A percentile compares a stretch with the other conserved stretches of the same genome.
These are phyloP conservation scores for Podilymbus podiceps DNA, from an alignment of 2,113 vertebrate genomes.

Conservation along the genomic window DNA sequence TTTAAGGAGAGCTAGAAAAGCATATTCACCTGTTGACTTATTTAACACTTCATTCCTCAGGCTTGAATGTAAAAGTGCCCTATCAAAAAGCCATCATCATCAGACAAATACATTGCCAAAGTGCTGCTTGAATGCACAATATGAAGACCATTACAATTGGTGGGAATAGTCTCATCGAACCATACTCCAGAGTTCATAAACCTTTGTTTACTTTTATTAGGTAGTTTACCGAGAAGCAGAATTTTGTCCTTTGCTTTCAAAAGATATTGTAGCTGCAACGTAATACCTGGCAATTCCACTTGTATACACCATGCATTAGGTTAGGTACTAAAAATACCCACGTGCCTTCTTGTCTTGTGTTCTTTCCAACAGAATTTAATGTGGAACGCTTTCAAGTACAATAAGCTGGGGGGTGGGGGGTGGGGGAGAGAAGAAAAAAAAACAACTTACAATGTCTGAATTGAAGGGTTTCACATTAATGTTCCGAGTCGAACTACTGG, in stretches of 20 bases:
- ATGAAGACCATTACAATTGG: not conserved
- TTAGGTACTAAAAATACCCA: not conserved
- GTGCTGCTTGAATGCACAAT: not conserved
- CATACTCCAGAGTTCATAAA: not conserved
- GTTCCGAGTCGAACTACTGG: conserved; percentile 88
- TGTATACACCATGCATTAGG: not conserved
- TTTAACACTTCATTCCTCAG: not conserved
- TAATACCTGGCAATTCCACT: not conserved
- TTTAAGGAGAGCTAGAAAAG: not conserved
- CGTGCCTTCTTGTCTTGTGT: not conserved
- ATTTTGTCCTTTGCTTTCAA: not conserved
- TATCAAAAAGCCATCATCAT: not conserved
- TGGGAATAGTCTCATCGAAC: not conserved
- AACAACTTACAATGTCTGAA: conserved; percentile 90
- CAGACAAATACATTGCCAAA: not conserved
- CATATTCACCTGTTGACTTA: not conserved
- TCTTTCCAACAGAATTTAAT: not conserved
- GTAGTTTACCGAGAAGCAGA: not conserved
- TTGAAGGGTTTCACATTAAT: conserved; percentile 89
- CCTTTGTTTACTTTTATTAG: not conserved
- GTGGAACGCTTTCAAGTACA: not conserved
- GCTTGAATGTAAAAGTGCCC: not conserved
- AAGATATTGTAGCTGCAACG: not conserved
- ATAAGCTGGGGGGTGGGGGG: too few species aligned
- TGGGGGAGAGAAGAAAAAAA: not conserved